Conservation (phyloP, 2,888 invertebrate species). For the Baronia brevicornis region DNA sequence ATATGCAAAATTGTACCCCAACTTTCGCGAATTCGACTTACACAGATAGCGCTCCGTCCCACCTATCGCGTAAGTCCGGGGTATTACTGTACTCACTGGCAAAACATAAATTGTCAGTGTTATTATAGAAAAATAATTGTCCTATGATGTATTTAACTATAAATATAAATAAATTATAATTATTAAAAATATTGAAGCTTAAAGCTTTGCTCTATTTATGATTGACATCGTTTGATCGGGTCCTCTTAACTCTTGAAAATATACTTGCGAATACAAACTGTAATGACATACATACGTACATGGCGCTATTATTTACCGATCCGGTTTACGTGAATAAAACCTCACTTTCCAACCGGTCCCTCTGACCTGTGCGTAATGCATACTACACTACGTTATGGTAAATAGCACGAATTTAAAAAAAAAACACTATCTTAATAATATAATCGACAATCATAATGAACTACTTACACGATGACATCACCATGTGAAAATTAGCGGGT, state of each 20-base stretch:
- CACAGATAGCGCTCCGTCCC: no score
- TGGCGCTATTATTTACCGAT: slow-evolving; percentile 38
- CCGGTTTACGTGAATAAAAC: slow-evolving; percentile 57
- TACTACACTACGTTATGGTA: slow-evolving; percentile 10
- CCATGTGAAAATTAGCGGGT: background rate
- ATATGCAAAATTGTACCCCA: no score
- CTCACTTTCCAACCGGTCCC: slow-evolving; percentile 64
- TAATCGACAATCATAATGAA: no score
- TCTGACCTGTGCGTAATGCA: slow-evolving; percentile 25
- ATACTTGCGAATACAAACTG: slow-evolving; percentile 22
- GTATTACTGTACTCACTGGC: no score
- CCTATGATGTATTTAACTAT: no score
- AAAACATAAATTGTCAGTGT: no score
- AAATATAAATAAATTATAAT: no score
- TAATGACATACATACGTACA: slow-evolving; percentile 24
- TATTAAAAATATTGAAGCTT: no score
- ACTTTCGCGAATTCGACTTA: no score
- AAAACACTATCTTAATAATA: slow-evolving; percentile 1
- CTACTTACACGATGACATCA: slow-evolving; percentile 13
- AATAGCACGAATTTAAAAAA: slow-evolving; percentile 4
- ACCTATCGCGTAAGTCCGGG: no score
- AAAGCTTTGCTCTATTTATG: no score
- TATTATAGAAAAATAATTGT: no score
- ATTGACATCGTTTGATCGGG: background rate
- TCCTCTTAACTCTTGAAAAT: slow-evolving; percentile 7